Evolutionary conservation across 2,888 invertebrate genomes (phyloP).

Genomic region (Nemapogon koenigi): DNA sequence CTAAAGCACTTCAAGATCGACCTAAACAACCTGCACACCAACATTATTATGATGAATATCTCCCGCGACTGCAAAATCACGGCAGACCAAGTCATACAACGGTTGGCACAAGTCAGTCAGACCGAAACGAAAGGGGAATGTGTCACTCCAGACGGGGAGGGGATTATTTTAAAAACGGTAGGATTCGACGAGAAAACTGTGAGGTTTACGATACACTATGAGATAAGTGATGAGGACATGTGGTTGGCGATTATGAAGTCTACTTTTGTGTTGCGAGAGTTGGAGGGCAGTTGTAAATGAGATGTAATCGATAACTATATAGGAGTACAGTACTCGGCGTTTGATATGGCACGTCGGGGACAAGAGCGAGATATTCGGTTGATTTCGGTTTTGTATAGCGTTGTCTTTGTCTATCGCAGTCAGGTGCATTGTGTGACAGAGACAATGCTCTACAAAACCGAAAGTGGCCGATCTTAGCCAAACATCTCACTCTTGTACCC

Average conservation of each 20-base stretch:
- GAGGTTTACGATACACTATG: slow-evolving; percentile 74
- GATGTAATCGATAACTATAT: not conserved
- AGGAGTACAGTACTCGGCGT: too few relatives aligned
- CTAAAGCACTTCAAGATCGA: slow-evolving; percentile 70
- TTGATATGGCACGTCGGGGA: not conserved
- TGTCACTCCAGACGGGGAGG: slow-evolving; percentile 45
- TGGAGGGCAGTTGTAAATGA: slow-evolving; percentile 31
- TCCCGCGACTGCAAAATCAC: slow-evolving; percentile 54
- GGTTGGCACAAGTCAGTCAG: slow-evolving; percentile 43
- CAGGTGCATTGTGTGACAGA: too few relatives aligned
- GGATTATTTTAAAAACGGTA: slow-evolving; percentile 65
- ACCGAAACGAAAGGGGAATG: slow-evolving; percentile 55
- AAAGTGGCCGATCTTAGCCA: too few relatives aligned
- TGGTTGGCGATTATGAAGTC: slow-evolving; percentile 75
- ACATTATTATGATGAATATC: slow-evolving; percentile 75
- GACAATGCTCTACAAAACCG: too few relatives aligned
- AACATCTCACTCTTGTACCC: too few relatives aligned
- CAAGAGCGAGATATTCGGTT: not conserved
- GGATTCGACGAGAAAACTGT: slow-evolving; percentile 65
- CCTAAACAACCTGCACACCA: slow-evolving; percentile 69
- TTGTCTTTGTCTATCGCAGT: too few relatives aligned
- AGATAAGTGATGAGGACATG: slow-evolving; percentile 72
- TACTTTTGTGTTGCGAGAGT: slow-evolving; percentile 69
- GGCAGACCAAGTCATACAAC: slow-evolving; percentile 42
- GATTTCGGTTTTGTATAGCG: not conserved